Evolutionary conservation across 1,140 invertebrate species (phyloP).

Genomic region (Megalopta genalis): DNA sequence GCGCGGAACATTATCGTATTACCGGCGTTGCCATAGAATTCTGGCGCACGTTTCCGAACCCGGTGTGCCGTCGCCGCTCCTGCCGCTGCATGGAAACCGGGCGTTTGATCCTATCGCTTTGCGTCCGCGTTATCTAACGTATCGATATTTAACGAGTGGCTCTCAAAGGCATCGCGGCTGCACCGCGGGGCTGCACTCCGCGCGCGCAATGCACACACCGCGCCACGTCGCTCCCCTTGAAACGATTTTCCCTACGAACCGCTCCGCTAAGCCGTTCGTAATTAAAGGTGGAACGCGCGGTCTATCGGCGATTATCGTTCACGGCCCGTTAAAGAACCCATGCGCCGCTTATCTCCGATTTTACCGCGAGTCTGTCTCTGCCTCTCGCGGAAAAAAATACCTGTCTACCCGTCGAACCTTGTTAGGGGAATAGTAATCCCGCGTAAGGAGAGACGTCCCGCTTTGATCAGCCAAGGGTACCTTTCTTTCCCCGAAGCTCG

Average conservation of each 20-base stretch:
- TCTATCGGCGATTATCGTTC: not conserved
- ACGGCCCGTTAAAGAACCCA: slow-evolving; percentile 4
- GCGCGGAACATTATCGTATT: slow-evolving; percentile 48
- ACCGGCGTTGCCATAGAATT: slow-evolving; percentile 46
- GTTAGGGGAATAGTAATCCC: too few relatives aligned
- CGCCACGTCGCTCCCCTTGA: not conserved
- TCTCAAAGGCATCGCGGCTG: slow-evolving; percentile 9
- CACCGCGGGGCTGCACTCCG: not conserved
- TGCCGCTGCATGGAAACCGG: not conserved
- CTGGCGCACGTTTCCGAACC: slow-evolving; percentile 20
- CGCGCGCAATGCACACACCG: not conserved
- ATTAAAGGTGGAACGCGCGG: not conserved
- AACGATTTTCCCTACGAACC: slow-evolving; percentile 1
- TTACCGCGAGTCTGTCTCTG: too few relatives aligned
- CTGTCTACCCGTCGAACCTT: too few relatives aligned
- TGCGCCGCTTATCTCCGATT: too few relatives aligned
- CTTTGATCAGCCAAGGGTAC: too few relatives aligned
- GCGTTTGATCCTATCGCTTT: slow-evolving; percentile 26
- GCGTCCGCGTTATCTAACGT: slow-evolving; percentile 46
- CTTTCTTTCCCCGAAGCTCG: too few relatives aligned
- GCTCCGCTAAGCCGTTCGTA: not conserved
- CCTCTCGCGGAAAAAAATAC: too few relatives aligned
- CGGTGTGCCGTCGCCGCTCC: too few relatives aligned
- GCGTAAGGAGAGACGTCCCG: too few relatives aligned
- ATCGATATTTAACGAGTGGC: slow-evolving; percentile 54